Conservation (phyloP, 2,797 vertebrate species). For the Momotus momota region DNA sequence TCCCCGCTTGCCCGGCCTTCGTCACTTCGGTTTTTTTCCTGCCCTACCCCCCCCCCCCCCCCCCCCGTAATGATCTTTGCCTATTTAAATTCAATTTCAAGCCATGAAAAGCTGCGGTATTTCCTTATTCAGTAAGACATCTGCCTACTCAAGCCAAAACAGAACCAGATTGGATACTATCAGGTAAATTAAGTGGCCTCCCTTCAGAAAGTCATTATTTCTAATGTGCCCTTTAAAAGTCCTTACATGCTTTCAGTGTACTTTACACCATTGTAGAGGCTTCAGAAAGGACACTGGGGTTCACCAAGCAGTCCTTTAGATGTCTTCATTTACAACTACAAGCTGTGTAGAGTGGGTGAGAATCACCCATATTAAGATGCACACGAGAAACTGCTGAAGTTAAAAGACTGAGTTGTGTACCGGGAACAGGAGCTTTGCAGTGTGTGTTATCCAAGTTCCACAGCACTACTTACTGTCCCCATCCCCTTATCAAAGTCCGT, state of each 20-base stretch:
- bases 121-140: not conserved
- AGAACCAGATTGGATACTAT: not conserved
- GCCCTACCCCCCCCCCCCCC: too few species aligned
- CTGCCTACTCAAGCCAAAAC: not conserved
- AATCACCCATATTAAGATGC: not conserved
- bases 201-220: not conserved
- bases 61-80: not conserved
- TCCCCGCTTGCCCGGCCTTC: too few species aligned
- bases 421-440: not conserved
- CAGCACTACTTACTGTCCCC: not conserved
- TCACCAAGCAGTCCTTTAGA: not conserved
- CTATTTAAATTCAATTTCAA: not conserved
- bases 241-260: not conserved
- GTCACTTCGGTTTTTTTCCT: too few species aligned
- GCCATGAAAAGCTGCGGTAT: not conserved
- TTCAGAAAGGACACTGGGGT: not conserved
- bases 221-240: not conserved
- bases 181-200: not conserved
- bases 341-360: not conserved
- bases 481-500: not conserved
- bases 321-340: not conserved
- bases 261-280: not conserved
- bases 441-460: not conserved
- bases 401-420: not conserved
- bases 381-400: not conserved